Evolutionary conservation across 2,888 invertebrate genomes (phyloP), one percentile per base, ranked within the genome.

Genomic region (Caenorhabditis afra): DNA sequence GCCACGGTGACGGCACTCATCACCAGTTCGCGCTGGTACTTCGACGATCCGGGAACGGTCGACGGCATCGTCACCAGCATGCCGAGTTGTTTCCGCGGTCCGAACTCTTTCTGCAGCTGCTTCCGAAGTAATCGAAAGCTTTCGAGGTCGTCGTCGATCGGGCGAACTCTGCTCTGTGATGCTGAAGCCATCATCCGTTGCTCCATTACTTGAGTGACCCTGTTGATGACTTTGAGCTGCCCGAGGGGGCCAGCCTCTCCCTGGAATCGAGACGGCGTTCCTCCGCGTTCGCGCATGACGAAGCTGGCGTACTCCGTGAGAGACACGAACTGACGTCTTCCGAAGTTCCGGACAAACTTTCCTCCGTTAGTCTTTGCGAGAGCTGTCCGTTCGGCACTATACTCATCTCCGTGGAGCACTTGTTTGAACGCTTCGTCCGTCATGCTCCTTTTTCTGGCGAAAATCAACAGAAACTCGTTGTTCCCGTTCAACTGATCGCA

Each of bases 1-100:
- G 58, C 12, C 5, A 49, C 3, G 3, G 67, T 58, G 3, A 67
- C 59, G 0, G 67, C 22, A n/a, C 14, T 39, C 57, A 67, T 67
- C 0, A 67, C 45, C 16, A 67, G 14, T 49, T 67, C 66, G 11
- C 49, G 14, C 22, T 57, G 57, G 12, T 58, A 67, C 20, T 58
- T 57, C 0, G 12, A 11, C 7, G 66, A 39, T 16, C 66, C 66
- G 0, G 49, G 66, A 3, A 39, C 29, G 10, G 22, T 57, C 1
- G 66, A 20, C 2, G 41, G 37, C 16, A 67, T 18, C 23, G 66
- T 57, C 0, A 35, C 49, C 3, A 67, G 23, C 39, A 39, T 37
- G 10, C 66, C 66, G 7, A 67, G 23, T 29, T 29, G 29, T 7
- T 29, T 29, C 29, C 29, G 29, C 29, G 29, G 29, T 18, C 29